Conservation (phyloP, 2,888 invertebrate genomes). For the Strigamia maritima region DNA sequence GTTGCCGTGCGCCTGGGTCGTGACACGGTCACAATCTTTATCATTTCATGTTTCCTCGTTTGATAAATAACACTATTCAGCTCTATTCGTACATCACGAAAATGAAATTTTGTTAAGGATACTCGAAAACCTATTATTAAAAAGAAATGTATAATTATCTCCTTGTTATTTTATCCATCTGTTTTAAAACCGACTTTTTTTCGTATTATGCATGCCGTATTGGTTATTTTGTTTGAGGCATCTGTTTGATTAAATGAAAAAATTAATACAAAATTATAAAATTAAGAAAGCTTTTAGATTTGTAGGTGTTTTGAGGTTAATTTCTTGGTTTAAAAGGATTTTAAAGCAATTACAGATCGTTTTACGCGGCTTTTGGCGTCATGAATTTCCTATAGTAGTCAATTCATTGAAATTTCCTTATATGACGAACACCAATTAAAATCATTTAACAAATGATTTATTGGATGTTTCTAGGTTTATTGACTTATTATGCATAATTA, state of each 20-base stretch:
- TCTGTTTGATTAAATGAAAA: not conserved
- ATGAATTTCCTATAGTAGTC: not conserved
- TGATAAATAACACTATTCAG: not conserved
- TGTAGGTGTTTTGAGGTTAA: not conserved
- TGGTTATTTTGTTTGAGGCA: conserved; percentile 6
- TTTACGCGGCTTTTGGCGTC: too few species aligned
- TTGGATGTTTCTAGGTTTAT: not conserved
- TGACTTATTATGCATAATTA: not conserved
- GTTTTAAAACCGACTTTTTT: not conserved
- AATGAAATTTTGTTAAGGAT: conserved; percentile 9
- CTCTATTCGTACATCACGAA: not conserved
- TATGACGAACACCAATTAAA: not conserved
- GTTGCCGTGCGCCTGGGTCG: too few species aligned
- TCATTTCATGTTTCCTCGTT: not conserved
- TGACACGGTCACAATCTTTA: too few species aligned
- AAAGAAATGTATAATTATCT: conserved; percentile 14
- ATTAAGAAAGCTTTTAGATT: not conserved
- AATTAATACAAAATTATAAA: not conserved
- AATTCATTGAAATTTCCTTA: not conserved
- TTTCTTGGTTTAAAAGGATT: not conserved
- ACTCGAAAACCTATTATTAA: not conserved
- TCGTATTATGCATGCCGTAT: not conserved
- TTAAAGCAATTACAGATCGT: not conserved
- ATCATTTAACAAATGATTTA: not conserved
- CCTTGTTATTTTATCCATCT: conserved; percentile 8